Percentiles rank a stretch among this genome's conserved stretches.
phyloP scores from a whole-genome alignment of 1,140 invertebrate species.

The Lepidurus arcticus region DNA sequence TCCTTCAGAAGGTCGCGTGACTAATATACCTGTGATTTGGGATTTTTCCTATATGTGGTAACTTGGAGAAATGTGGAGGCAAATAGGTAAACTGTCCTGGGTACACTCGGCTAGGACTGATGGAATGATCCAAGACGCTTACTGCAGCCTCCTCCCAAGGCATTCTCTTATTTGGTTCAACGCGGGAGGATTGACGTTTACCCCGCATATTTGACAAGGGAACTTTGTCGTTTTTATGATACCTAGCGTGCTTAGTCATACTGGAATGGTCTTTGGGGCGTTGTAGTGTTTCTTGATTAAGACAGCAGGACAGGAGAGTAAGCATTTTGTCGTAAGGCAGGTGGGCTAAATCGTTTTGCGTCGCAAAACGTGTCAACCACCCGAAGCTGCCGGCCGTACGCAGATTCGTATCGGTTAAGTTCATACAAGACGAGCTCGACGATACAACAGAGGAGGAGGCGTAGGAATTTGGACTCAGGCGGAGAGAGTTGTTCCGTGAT shows the following conservation, averaged over 20 bases:
- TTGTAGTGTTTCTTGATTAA: not conserved
- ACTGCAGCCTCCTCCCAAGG: not conserved
- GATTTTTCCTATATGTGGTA: not conserved
- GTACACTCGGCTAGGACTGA: constrained; percentile 1
- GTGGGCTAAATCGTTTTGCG: not conserved
- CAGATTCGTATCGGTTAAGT: not conserved
- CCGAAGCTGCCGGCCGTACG: not conserved
- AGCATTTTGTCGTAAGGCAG: constrained; percentile 2
- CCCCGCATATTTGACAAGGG: not conserved
- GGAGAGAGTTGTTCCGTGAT: too few relatives aligned
- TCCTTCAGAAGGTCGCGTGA: not conserved
- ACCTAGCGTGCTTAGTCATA: not conserved
- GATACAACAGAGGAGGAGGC: not conserved
- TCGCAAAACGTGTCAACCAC: not conserved
- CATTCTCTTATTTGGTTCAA: not conserved
- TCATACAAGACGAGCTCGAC: not conserved
- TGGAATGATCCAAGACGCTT: not conserved
- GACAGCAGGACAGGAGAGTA: not conserved
- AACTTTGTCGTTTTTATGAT: not conserved
- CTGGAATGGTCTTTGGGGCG: not conserved
- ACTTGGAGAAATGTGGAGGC: not conserved
- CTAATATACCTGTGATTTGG: not conserved
- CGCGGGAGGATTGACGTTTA: not conserved
- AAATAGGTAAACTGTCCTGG: not conserved
- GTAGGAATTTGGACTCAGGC: too few relatives aligned